Conservation (phyloP, 2,888 invertebrate species). For the Campoplex nolae region DNA sequence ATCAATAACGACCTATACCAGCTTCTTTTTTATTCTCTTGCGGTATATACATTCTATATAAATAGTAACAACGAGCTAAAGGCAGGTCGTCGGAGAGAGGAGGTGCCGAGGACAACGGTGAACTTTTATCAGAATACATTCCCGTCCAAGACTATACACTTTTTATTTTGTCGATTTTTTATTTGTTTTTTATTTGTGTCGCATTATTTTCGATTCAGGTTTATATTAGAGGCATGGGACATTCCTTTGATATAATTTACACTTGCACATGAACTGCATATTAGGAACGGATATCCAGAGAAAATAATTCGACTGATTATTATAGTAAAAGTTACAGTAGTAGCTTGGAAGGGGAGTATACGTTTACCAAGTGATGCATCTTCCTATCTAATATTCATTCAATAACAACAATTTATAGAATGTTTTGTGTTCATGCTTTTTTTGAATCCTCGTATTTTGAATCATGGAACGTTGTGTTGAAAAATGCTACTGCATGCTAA, state of each 20-base stretch:
- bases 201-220: neutral
- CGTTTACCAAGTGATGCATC: too few relatives aligned
- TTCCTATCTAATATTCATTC: too few relatives aligned
- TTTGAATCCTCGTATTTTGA: too few relatives aligned
- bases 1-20: constrained; percentile 57
- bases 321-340: too few relatives aligned
- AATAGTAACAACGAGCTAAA: constrained; percentile 31
- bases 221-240: neutral
- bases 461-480: too few relatives aligned
- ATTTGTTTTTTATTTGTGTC: neutral
- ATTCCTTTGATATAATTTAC: neutral
- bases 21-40: constrained; percentile 15
- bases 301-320: neutral
- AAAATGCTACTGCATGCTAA: too few relatives aligned
- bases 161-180: neutral
- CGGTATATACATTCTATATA: constrained; percentile 16
- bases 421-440: too few relatives aligned
- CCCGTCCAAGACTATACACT: neutral
- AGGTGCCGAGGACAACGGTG: neutral
- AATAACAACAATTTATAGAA: too few relatives aligned
- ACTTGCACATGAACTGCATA: too few relatives aligned
- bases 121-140: constrained; percentile 28
- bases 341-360: too few relatives aligned
- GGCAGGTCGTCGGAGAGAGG: neutral
- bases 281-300: neutral